Conservation (phyloP, 2,113 vertebrate genomes). For the Dolichallabes microphthalmus region DNA sequence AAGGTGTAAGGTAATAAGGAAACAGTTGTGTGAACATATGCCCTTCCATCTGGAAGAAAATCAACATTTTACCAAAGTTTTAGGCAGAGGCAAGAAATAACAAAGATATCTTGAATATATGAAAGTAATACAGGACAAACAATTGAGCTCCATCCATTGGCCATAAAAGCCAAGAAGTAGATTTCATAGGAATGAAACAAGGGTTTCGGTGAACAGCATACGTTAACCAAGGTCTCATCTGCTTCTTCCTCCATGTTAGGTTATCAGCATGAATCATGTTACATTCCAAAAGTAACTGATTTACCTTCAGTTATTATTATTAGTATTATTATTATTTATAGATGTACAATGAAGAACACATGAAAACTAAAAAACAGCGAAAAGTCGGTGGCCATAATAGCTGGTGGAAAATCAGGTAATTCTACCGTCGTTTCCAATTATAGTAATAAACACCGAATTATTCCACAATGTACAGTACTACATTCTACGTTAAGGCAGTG, state of each 20-base stretch:
- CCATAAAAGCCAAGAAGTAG: neutral
- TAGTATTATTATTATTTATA: slow-evolving; percentile 1
- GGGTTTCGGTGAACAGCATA: neutral
- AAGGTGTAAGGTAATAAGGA: slow-evolving; percentile 8
- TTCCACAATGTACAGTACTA: slow-evolving; percentile 18
- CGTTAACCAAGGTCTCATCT: neutral
- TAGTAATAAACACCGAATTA: slow-evolving; percentile 12
- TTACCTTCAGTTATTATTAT: slow-evolving; percentile 8
- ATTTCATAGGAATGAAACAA: slow-evolving; percentile 8
- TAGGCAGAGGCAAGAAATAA: neutral
- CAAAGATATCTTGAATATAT: slow-evolving; percentile 18
- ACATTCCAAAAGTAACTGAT: slow-evolving; percentile 52
- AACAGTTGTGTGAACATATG: slow-evolving; percentile 21
- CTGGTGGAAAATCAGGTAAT: slow-evolving; percentile 25
- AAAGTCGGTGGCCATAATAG: neutral
- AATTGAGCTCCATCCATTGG: neutral
- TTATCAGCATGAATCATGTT: slow-evolving; percentile 25
- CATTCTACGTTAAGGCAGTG: slow-evolving; percentile 49
- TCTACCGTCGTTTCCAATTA: slow-evolving; percentile 27
- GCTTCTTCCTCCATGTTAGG: slow-evolving; percentile 2
- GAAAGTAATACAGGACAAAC: neutral
- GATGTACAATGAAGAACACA: slow-evolving; percentile 1
- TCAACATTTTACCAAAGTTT: neutral
- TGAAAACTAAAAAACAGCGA: neutral
- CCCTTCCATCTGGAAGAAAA: slow-evolving; percentile 25